A percentile compares a stretch with the other conserved stretches of the same genome.
Conservation (phyloP, 2,888 invertebrate genomes). For the Lasius platythorax region DNA sequence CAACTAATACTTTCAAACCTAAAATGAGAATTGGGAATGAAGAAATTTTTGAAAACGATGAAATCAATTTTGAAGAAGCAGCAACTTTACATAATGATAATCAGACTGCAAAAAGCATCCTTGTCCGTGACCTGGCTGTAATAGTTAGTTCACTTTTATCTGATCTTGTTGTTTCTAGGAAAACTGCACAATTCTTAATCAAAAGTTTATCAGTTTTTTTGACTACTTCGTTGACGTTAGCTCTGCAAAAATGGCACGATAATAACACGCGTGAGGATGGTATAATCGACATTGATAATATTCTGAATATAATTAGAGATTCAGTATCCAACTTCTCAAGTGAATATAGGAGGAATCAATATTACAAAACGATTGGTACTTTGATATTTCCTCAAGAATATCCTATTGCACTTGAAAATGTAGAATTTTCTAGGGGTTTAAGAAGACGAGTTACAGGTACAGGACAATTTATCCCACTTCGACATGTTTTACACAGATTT, state of each 20-base stretch:
- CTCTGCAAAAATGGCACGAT: not conserved
- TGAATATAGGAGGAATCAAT: not conserved
- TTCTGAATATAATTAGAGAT: not conserved
- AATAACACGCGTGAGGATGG: not conserved
- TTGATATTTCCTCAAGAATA: slow-evolving; percentile 16
- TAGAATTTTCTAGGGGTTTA: not conserved
- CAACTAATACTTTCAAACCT: not conserved
- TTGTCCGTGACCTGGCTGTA: not conserved
- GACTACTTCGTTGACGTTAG: slow-evolving; percentile 1
- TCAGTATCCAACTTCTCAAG: not conserved
- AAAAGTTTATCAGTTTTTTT: not conserved
- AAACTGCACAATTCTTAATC: not conserved
- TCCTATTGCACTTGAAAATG: not conserved
- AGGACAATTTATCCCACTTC: slow-evolving; percentile 17
- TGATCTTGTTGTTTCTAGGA: not conserved
- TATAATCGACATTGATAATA: not conserved
- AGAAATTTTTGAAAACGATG: not conserved
- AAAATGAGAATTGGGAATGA: not conserved
- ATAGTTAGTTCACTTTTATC: not conserved
- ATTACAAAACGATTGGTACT: not conserved
- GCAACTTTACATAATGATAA: not conserved
- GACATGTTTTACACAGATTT: not conserved
- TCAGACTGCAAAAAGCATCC: not conserved
- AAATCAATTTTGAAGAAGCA: not conserved
- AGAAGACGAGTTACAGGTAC: slow-evolving; percentile 4